Evolutionary conservation across 2,113 vertebrate species (phyloP), one percentile per base, ranked within the genome.

Genomic region (Galemys pyrenaicus): DNA sequence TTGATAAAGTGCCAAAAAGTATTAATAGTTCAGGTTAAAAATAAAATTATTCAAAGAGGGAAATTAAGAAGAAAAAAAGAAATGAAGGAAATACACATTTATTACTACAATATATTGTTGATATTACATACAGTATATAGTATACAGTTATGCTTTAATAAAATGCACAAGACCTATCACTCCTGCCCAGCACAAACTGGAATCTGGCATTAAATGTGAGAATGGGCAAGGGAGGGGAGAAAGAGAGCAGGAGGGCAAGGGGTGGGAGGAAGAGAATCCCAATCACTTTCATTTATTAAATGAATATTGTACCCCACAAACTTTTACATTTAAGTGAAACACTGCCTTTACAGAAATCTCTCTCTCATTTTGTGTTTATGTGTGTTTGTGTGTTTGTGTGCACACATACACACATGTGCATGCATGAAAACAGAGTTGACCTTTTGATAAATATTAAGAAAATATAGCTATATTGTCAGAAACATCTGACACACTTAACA

Each of bases 21-120:
- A 6, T 70, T 62, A 77, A 13, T 5, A 5, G 78, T 92, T 77
- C 71, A 86, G 65, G 92, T 96, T 79, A 96, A 92, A 97, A 97
- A 84, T 54, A 0, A 37, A 73, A 73, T 75, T 90, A 85, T 58
- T 90, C 80, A 90, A 90, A 89, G 39, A 80, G 10, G 35, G 12
- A 54, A 80, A 35, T 22, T 62, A 22, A 46, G 49, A 84, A 30
- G 4, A 5, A 77, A 37, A 24, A 9, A 30, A 58, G 8, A 24
- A 35, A 39, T 0, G 4, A 39, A 56, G 28, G 4, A 68, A 37
- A 56, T 19, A 19, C 37, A 35, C n/a, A 6, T 54, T 3, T 49
- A 64, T 30, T 64, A 32, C 60, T 32, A 64, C 32, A 32, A 64
- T 60, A 26, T 60, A 60, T 8, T 60, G 6, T 11, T 64, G 32